Evolutionary conservation across 2,888 invertebrate genomes (phyloP), one percentile per base, ranked within the genome.

Genomic region (Sinohyriopsis cumingii): DNA sequence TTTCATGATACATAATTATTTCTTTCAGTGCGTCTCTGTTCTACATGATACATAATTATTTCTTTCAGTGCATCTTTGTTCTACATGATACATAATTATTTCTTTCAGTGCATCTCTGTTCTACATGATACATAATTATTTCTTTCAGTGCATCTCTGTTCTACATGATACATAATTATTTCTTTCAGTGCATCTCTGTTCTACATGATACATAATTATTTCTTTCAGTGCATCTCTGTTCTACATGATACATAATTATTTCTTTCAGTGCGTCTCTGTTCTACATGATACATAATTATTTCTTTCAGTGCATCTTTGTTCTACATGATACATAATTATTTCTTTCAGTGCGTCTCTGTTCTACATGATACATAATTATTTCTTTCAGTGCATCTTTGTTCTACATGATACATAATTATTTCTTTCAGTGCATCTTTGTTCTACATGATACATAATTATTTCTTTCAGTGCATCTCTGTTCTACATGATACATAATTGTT

Each of bases 31-130:
- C 98, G 5, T 96, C 96, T 12, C 91, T 98, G 71, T 98, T 97
- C 91, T 98, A 98, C 90, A 96, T 98, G n/a, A n/a, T n/a, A n/a
- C n/a, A n/a, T n/a, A 15, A 45, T 45, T 45, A 0, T 45, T 73
- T 73, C 75, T 91, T 91, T 61, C 90, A 97, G 97, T 91, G 98
- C 98, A 6, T 96, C 96, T 12, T 91, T 98, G 71, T 98, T 97
- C 91, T 98, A 98, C 90, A 96, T 98, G n/a, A n/a, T n/a, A n/a
- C n/a, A n/a, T n/a, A 15, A 45, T 45, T 45, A 0, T 45, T 73
- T 73, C 75, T 91, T 91, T 61, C 90, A 97, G 97, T 91, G 98
- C 98, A 6, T 96, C 96, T 12, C 91, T 98, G 71, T 98, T 97
- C 91, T 98, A 98, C 90, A 96, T 98, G n/a, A n/a, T n/a, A n/a